Base-by-base conservation (phyloP, 92 coral and sea anemone genomes). In the Porites rus region DNA sequence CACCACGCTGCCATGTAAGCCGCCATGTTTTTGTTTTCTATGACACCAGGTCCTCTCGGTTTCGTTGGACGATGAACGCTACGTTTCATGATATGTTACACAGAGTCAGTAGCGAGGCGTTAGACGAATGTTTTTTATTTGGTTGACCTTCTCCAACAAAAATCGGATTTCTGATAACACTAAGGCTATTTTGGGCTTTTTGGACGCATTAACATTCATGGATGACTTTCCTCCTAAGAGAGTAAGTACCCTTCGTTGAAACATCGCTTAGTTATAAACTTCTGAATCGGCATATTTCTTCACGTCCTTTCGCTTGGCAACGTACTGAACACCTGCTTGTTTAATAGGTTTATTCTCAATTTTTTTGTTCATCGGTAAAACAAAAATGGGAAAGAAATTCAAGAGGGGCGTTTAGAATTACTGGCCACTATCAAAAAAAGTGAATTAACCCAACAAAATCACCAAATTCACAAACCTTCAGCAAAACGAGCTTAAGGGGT, bases 171-270 rank as follows among this genome's bases (percentile, higher is more conserved):
- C 20, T 63, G 60, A 19, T 43, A 50, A 43, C 46, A 78, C 72
- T 12, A 46, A 59, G 4, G 12, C 12, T 22, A 46, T 43, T 78
- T 43, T 43, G 83, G 21, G 2, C 43, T 62, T 43, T 71, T 19
- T 58, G 70, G 67, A 72, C 4, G 53, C 24, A 31, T 19, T 46
- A 61, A 20, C 84, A 88, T 92, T 85, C 74, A 92, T 92, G 95
- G 95, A 92, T 92, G 95, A 89, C 92, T 89, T 89, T 92, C 78
- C 90, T 65, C 75, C 86, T 92, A 92, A 92, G 95, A 92, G 95
- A 81, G 95, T 92, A 89, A 84, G 95, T 91, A 82, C 8, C 20
- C 76, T 53, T 24, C 43, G 67, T 28, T 24, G 65, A 72, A 43
- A 68, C 51, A 66, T 14, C 24, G 7, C 51, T 10, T 65, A n/a